Percentiles rank a stretch among this genome's conserved stretches.
phyloP scores from a whole-genome alignment of 2,113 vertebrate genomes.

The Cyphomyrus discorhynchus region DNA sequence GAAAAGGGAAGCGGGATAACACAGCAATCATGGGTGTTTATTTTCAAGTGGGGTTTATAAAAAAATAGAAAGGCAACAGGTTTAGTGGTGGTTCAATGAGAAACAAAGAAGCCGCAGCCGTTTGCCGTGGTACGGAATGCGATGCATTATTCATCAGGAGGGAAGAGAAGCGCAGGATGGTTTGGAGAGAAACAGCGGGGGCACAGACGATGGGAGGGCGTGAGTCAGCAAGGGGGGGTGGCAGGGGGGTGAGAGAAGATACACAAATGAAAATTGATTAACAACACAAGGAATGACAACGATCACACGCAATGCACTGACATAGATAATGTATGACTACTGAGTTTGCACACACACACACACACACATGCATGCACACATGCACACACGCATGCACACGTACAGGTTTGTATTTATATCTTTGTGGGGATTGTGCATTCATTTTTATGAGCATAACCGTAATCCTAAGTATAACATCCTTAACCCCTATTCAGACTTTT shows the following conservation, averaged over 20 bases:
- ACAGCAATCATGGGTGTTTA: slow-evolving; percentile 37
- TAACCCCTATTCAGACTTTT: background rate
- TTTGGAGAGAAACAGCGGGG: slow-evolving; percentile 18
- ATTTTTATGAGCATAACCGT: background rate
- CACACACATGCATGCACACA: no score
- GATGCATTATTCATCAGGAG: slow-evolving; percentile 42
- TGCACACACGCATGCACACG: background rate
- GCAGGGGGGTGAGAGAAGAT: slow-evolving; percentile 21
- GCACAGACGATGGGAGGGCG: background rate
- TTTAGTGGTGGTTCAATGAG: slow-evolving; percentile 22
- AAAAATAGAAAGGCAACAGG: slow-evolving; percentile 10
- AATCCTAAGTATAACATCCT: background rate
- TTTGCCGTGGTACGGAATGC: background rate
- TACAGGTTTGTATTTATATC: background rate
- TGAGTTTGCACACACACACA: background rate
- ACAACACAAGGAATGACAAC: background rate
- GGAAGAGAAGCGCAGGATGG: slow-evolving; percentile 33
- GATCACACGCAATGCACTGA: background rate
- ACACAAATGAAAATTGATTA: slow-evolving; percentile 19
- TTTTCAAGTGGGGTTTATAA: slow-evolving; percentile 24
- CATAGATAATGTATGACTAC: background rate
- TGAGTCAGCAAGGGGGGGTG: background rate
- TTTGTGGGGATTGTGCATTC: background rate
- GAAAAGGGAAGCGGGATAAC: slow-evolving; percentile 21
- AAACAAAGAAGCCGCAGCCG: slow-evolving; percentile 23